These are phyloP conservation scores for Xenentodon cancila DNA, from an alignment of 2,797 vertebrate genomes.

Conservation along the genomic window DNA sequence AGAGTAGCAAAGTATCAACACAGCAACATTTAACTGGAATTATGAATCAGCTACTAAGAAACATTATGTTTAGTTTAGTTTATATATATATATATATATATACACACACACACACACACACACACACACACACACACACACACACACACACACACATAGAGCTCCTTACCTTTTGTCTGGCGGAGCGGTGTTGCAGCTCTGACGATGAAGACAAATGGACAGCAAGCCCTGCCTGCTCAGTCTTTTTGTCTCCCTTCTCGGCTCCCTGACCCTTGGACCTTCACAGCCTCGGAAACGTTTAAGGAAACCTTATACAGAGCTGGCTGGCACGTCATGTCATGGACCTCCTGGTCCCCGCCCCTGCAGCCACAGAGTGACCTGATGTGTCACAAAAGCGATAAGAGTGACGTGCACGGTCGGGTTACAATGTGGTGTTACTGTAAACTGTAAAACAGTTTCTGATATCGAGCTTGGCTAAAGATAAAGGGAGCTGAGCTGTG, in stretches of 20 bases:
- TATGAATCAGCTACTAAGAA: too few species aligned
- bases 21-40: too few species aligned
- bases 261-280: conserved; percentile 66
- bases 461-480: too few species aligned
- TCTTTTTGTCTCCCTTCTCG: conserved; percentile 39
- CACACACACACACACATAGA: too few species aligned
- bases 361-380: neutral
- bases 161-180: conserved; percentile 26
- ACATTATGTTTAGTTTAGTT: neutral
- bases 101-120: too few species aligned
- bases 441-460: neutral
- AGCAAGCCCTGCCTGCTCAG: accelerated
- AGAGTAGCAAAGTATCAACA: neutral
- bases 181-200: conserved; percentile 28
- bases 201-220: conserved; percentile 49
- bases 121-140: too few species aligned
- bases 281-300: conserved; percentile 27
- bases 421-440: neutral
- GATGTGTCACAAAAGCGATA: too few species aligned
- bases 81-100: neutral
- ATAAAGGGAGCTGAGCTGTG: too few species aligned
- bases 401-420: conserved; percentile 12
- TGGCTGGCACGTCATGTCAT: neutral
- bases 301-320: neutral
- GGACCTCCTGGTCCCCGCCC: neutral